A percentile compares a stretch with the other conserved stretches of the same genome.
phyloP scores from a whole-genome alignment of 35 echinoderm and acorn worm genomes.

The Heliocidaris tuberculata region DNA sequence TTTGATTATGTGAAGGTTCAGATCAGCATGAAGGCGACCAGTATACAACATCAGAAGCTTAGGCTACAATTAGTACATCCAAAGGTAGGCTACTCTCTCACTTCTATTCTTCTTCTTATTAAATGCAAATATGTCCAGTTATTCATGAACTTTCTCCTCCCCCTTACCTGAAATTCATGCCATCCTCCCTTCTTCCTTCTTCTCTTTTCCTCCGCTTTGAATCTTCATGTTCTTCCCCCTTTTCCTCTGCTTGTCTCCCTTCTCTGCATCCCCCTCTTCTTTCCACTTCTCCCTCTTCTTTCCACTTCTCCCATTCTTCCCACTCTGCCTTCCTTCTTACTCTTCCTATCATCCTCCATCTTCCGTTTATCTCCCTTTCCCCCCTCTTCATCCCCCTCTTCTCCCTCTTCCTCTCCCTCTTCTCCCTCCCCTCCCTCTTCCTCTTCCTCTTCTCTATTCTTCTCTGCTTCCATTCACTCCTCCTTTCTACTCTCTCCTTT shows the following conservation, averaged over 20 bases:
- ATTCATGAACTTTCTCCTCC: background rate
- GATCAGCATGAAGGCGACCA: constrained; percentile 81
- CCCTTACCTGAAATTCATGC: too few relatives aligned
- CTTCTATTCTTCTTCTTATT: background rate
- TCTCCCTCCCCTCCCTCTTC: background rate
- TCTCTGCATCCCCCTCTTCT: background rate
- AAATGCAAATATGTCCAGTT: background rate
- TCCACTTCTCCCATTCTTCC: background rate
- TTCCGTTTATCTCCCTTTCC: background rate
- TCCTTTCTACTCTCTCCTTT: too few relatives aligned
- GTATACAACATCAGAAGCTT: constrained; percentile 82
- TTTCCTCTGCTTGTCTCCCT: too few relatives aligned
- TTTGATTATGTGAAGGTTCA: constrained; percentile 92
- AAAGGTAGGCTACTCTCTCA: constrained; percentile 53
- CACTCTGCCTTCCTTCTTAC: too few relatives aligned
- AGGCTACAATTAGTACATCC: constrained; percentile 72
- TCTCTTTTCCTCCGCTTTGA: background rate
- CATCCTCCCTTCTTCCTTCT: background rate
- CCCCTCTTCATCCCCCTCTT: background rate
- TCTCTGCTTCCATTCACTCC: background rate
- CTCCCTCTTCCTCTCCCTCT: background rate
- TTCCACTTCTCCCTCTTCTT: background rate
- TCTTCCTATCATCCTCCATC: background rate
- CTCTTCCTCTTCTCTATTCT: background rate
- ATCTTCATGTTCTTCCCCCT: background rate